Percentiles rank a stretch among this genome's conserved stretches.
phyloP scores from a whole-genome alignment of 2,888 invertebrate species.

The Myopa testacea region DNA sequence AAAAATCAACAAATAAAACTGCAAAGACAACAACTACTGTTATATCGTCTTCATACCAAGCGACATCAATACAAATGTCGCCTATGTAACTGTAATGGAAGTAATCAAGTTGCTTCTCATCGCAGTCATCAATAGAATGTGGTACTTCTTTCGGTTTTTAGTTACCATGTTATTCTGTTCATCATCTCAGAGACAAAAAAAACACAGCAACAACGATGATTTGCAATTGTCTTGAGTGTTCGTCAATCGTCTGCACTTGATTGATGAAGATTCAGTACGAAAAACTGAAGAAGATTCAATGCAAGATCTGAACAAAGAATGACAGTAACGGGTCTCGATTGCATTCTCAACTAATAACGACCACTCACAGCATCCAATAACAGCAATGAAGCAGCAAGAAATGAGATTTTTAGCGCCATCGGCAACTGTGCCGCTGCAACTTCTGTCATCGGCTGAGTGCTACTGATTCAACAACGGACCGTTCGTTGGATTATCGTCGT shows the following conservation, averaged over 20 bases:
- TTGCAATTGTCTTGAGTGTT: constrained; percentile 14
- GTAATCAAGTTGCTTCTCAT: background rate
- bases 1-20: background rate
- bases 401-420: constrained; percentile 16
- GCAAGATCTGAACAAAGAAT: background rate
- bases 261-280: constrained; percentile 26
- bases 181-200: no score
- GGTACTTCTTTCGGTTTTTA: background rate
- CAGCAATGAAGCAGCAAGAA: background rate
- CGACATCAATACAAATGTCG: no score
- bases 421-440: no score
- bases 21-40: background rate
- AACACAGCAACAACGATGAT: constrained; percentile 10
- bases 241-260: constrained; percentile 7
- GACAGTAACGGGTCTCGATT: constrained; percentile 1
- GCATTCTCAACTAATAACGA: constrained; percentile 30
- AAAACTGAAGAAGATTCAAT: background rate
- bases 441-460: background rate
- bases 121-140: background rate
- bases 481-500: background rate
- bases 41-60: no score
- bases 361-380: background rate
- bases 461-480: background rate
- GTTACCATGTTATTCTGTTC: background rate
- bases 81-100: background rate